Percentiles rank a stretch among this genome's conserved stretches.
Conservation (phyloP, 2,888 invertebrate species). For the Sinotaia quadrata region DNA sequence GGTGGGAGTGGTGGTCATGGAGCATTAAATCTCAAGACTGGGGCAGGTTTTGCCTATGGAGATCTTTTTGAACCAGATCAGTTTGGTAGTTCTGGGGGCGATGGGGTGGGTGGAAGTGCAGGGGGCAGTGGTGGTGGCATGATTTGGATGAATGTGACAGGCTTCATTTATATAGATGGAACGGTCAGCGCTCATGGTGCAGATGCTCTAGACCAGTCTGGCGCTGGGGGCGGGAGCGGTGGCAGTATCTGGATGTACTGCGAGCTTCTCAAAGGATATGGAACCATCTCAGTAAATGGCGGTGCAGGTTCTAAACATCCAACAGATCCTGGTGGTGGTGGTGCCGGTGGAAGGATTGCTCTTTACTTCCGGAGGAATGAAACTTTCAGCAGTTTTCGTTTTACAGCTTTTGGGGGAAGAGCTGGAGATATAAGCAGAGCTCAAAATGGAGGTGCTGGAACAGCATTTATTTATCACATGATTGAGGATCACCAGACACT, state of each 20-base stretch:
- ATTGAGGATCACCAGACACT: constrained; percentile 52
- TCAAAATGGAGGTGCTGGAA: constrained; percentile 58
- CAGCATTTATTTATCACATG: constrained; percentile 54
- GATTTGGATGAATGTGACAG: constrained; percentile 60
- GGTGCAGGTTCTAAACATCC: constrained; percentile 42
- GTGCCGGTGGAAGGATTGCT: constrained; percentile 58
- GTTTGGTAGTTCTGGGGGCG: constrained; percentile 56
- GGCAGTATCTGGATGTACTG: constrained; percentile 61
- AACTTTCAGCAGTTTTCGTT: constrained; percentile 55
- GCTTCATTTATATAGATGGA: constrained; percentile 57
- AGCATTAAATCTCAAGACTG: constrained; percentile 8
- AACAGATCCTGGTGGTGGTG: constrained; percentile 49
- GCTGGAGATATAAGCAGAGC: constrained; percentile 29
- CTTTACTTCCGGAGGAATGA: constrained; percentile 54
- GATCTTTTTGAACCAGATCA: constrained; percentile 56
- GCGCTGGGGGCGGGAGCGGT: constrained; percentile 57
- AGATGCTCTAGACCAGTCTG: constrained; percentile 29
- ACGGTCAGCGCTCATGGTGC: constrained; percentile 53
- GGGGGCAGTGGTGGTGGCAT: constrained; percentile 58
- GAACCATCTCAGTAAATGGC: constrained; percentile 54
- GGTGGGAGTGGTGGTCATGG: constrained; percentile 57
- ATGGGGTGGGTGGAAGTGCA: constrained; percentile 32
- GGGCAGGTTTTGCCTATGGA: constrained; percentile 54
- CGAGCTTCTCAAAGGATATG: constrained; percentile 54
- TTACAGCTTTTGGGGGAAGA: constrained; percentile 36